Evolutionary conservation across 2,113 vertebrate genomes (phyloP), one percentile per base, ranked within the genome.

Genomic region (Mus pahari): DNA sequence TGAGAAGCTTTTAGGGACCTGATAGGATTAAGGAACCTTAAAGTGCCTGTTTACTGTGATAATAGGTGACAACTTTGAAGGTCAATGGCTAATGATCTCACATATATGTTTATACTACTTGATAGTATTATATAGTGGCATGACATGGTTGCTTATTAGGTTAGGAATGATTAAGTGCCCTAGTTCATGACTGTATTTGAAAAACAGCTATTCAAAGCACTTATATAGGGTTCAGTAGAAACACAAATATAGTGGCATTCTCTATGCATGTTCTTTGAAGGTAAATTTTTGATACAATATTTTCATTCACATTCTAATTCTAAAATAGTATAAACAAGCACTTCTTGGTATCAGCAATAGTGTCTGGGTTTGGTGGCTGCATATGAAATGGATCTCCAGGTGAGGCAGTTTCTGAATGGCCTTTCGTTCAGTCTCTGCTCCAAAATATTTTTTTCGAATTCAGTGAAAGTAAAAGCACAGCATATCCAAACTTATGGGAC

Each of bases 21-120:
- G 83, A 19, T 6, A 2, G 0, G 2, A 2, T 12, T 1, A 60
- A 28, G 24, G 1, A 12, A 60, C 24, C 1, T 66, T 22, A 31
- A 87, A 70, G 22, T 24, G 53, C 36, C 10, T 45, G 6, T 62
- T 48, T 88, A 48, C 14, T 53, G 9, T 71, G 8, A 58, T 88
- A 92, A 45, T 58, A 68, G 5, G 6, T 77, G 9, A 3, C 14
- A 14, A 16, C 1, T 0, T 53, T 75, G 7, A 36, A 91, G 3
- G 20, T 11, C 22, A 20, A 42, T 92, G 31, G 53, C 2, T 89
- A 81, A 89, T 77, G 24, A 66, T 31, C 24, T 19, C 14, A 58
- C 1, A 60, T 50, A 14, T n/a, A n/a, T 58, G 19, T 20, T 91
- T 39, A 79, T 50, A 1, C 0, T 60, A 2, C 24, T 81, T 26